Conservation (phyloP, 2,888 invertebrate genomes). For the Argyresthia albistria region DNA sequence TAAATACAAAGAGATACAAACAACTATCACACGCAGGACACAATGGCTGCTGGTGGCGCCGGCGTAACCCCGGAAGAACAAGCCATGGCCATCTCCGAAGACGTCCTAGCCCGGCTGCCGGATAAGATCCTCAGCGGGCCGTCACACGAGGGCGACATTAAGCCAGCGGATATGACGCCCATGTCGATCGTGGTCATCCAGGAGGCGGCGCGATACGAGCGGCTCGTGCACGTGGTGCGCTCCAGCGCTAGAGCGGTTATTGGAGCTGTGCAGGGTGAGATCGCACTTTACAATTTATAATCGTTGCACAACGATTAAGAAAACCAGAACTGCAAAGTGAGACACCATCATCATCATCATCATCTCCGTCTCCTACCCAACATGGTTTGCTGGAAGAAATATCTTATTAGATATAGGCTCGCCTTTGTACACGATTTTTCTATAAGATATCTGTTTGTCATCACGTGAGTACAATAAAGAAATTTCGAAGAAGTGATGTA, state of each 20-base stretch:
- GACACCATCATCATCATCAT: no score
- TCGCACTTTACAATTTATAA: no score
- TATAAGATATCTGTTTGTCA: no score
- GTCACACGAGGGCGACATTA: slow-evolving; percentile 79
- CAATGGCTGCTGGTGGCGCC: slow-evolving; percentile 70
- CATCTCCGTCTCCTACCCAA: no score
- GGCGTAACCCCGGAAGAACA: slow-evolving; percentile 84
- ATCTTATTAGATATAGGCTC: no score
- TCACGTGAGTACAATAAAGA: no score
- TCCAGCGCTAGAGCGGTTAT: slow-evolving; percentile 82
- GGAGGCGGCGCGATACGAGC: slow-evolving; percentile 86
- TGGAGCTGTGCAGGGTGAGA: slow-evolving; percentile 88
- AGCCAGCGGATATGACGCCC: slow-evolving; percentile 83
- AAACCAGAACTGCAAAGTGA: no score
- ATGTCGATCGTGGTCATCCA: slow-evolving; percentile 96
- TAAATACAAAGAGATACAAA: no score
- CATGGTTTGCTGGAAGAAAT: no score
- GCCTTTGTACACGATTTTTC: no score
- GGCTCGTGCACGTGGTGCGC: slow-evolving; percentile 81
- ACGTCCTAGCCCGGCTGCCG: slow-evolving; percentile 85
- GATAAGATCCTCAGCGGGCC: slow-evolving; percentile 76
- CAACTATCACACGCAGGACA: slow-evolving; percentile 60
- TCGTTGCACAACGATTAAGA: no score
- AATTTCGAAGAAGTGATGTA: no score
- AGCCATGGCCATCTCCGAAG: slow-evolving; percentile 83